Base-by-base conservation (phyloP, 2,797 vertebrate genomes). In the Chelmon rostratus region DNA sequence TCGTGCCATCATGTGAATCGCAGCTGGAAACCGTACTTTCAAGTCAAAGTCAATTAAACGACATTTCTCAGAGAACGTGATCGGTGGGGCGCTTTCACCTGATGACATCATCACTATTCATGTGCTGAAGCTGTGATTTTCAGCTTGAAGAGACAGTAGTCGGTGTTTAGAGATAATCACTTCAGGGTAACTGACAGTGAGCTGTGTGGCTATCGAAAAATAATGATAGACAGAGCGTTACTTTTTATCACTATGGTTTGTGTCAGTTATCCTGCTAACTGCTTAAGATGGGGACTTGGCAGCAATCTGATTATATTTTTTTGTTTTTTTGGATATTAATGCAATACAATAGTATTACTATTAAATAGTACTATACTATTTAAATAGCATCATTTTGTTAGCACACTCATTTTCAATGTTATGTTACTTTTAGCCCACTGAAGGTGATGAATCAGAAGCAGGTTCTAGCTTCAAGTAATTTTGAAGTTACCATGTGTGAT, bases 31-130 rank as follows among this genome's bases (percentile, higher is more conserved):
- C 19, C 3, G 11, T 13, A 8, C 44, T 49, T 49, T 35, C 0
- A 65, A 35, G 19, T 49, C 44, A 21, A 68, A 54, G 23, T 44
- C 10, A 4, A 18, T n/a, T 28, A 25, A 76, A 56, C 68, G 67
- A 68, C 54, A 33, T 46, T 49, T 25, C 40, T 57, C 6, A 16
- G 25, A 49, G 42, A 47, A 61, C 6, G 5, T 19, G 54, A 66
- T 13, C 64, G 8, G 47, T 3, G 23, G 18, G 9, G 5, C 53
- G 46, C 2, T 12, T 46, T 50, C 67, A 72, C 9, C 64, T 68
- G 44, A 76, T 76, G 76, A 76, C 38, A 54, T 81, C 59, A 69
- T 69, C 65, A 4, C 37, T 49, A n/a, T 68, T 76, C 42, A 25
- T 50, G 35, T 58, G 31, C 31, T 18, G 16, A 42, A n/a, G 49